Evolutionary conservation across 2,888 invertebrate genomes (phyloP), one percentile per base, ranked within the genome.

Genomic region (Microctonus brassicae): DNA sequence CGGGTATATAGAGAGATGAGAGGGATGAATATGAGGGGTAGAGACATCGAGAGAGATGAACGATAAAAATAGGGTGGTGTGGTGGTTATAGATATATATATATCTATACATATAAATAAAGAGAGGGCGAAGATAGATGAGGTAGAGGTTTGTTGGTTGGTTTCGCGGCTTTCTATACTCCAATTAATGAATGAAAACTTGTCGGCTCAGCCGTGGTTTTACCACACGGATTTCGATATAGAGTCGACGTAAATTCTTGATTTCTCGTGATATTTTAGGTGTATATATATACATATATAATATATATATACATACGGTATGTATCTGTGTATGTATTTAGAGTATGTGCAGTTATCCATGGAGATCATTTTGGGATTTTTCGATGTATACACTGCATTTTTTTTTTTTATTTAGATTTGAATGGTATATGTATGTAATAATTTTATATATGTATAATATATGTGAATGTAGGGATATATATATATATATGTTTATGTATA

Each of bases 181-280:
- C 86, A 82, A 84, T 85, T 87, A 87, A 87, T 87, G 87, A 87
- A 87, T 86, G 84, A 86, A 86, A 85, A 85, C 84, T 85, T 26
- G 55, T 24, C 83, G 81, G 83, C 81, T 81, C 76, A 82, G 82
- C 82, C 84, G 72, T 79, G 77, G 77, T 68, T 70, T 71, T 67
- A 72, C 72, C 39, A 57, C 72, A 70, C 76, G 79, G 83, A 81
- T 83, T 34, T 26, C n/a, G 24, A 57, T 57, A 86, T 82, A 84
- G 84, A 84, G 84, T 85, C 83, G 84, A 85, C 81, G 80, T 82
- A 82, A 82, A 82, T 82, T 84, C 82, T 85, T 85, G 13, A 39
- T 81, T 66, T 68, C 65, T 65, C 63, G 26, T 61, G 17, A 29
- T 34, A 70, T 67, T 58, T 66, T 66, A 60, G 57, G 58, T 69